These are phyloP conservation scores for Ornithorhynchus anatinus DNA, from an alignment of 2,113 vertebrate species.

Conservation along the genomic window DNA sequence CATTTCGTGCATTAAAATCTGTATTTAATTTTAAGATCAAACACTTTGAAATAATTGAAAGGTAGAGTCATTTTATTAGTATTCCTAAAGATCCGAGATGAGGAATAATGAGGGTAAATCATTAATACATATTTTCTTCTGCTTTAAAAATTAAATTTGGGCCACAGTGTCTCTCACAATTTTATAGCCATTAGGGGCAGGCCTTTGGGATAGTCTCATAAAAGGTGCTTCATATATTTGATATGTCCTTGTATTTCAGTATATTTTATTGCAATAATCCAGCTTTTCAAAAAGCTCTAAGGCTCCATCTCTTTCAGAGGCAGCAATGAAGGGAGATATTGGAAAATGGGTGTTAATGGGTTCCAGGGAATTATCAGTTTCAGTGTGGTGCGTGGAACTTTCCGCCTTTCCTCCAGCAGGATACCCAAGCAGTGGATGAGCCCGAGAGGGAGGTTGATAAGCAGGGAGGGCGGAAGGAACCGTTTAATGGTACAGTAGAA, in stretches of 20 bases:
- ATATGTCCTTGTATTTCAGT: slow-evolving; percentile 23
- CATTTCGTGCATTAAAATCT: slow-evolving; percentile 15
- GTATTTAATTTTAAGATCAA: slow-evolving; percentile 19
- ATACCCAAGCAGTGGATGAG: slow-evolving; percentile 27
- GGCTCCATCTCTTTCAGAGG: neutral
- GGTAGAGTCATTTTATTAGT: slow-evolving; percentile 46
- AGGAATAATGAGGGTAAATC: slow-evolving; percentile 54
- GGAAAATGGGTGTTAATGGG: slow-evolving; percentile 16
- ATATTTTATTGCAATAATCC: slow-evolving; percentile 42
- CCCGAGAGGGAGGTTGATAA: neutral
- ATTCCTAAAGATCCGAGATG: slow-evolving; percentile 34
- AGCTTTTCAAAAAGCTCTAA: slow-evolving; percentile 35
- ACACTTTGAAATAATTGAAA: slow-evolving; percentile 29
- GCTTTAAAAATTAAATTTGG: slow-evolving; percentile 69
- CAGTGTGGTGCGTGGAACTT: neutral
- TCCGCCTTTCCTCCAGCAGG: neutral
- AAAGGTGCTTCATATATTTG: slow-evolving; percentile 58
- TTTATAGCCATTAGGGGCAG: slow-evolving; percentile 50
- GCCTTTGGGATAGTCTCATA: slow-evolving; percentile 55
- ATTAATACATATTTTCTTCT: slow-evolving; percentile 57
- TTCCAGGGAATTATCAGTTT: slow-evolving; percentile 15
- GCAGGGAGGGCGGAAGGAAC: neutral
- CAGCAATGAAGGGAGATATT: neutral
- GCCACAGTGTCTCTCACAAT: slow-evolving; percentile 39
- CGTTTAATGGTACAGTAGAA: too few relatives aligned